A percentile compares a stretch with the other conserved stretches of the same genome.
phyloP scores from a whole-genome alignment of 2,888 invertebrate species.

The Xestia ashworthii region DNA sequence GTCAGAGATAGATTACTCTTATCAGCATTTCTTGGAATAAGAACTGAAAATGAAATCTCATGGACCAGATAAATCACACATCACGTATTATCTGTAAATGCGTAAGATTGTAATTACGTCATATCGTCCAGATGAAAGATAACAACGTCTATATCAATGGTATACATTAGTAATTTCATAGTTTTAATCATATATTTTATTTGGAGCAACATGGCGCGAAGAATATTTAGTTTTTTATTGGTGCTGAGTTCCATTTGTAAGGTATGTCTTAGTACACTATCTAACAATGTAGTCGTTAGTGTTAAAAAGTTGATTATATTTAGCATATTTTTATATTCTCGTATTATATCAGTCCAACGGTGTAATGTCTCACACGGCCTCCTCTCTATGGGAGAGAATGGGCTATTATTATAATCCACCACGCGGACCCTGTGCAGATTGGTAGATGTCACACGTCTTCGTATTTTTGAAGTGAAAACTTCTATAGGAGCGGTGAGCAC shows the following conservation, averaged over 20 bases:
- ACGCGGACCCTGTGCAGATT: too few relatives aligned
- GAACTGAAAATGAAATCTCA: too few relatives aligned
- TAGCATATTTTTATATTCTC: too few relatives aligned
- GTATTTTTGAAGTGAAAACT: too few relatives aligned
- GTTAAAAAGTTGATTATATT: too few relatives aligned
- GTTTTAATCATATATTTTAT: background rate
- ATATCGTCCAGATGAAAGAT: slow-evolving; percentile 31
- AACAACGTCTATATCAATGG: slow-evolving; percentile 51
- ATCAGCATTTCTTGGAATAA: slow-evolving; percentile 11
- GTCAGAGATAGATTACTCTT: background rate
- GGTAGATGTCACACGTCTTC: too few relatives aligned
- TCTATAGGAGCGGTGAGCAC: too few relatives aligned
- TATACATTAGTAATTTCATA: background rate
- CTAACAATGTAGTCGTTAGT: background rate
- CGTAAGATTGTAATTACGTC: slow-evolving; percentile 19
- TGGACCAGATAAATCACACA: slow-evolving; percentile 57
- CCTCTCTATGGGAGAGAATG: too few relatives aligned
- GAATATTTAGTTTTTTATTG: slow-evolving; percentile 31
- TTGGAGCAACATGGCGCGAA: slow-evolving; percentile 44
- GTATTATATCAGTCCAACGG: too few relatives aligned
- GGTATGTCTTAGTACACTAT: slow-evolving; percentile 41
- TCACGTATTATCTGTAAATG: slow-evolving; percentile 31
- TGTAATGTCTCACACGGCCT: too few relatives aligned
- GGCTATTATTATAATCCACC: too few relatives aligned
- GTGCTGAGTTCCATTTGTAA: slow-evolving; percentile 26